A percentile compares a stretch with the other conserved stretches of the same genome.
Evolutionary conservation across 2,888 invertebrate species (phyloP).

Genomic region (Electrophaes corylata): DNA sequence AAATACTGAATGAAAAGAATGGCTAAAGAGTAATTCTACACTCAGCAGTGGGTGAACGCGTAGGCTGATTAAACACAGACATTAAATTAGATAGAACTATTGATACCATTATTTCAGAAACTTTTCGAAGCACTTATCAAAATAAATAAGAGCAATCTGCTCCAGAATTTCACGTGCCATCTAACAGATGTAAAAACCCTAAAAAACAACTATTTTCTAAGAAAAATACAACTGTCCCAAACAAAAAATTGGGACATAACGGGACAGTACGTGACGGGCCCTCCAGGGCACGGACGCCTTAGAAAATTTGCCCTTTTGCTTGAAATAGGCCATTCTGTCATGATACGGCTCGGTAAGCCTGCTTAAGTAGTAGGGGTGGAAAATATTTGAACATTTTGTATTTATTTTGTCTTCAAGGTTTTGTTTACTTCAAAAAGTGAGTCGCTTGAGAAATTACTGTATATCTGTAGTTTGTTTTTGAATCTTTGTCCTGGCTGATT

Average conservation of each 20-base stretch:
- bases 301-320: constrained; percentile 42
- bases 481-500: no score
- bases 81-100: no score
- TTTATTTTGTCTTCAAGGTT: constrained; percentile 32
- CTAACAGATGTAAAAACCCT: constrained; percentile 25
- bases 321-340: constrained; percentile 61
- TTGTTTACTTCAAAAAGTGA: constrained; percentile 29
- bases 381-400: constrained; percentile 36
- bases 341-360: constrained; percentile 52
- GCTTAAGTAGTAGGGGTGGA: constrained; percentile 39
- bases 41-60: no score
- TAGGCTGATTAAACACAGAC: background rate
- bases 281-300: constrained; percentile 47
- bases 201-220: constrained; percentile 34
- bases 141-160: constrained; percentile 12
- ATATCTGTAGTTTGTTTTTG: background rate
- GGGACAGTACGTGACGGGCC: constrained; percentile 63
- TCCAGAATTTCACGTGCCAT: constrained; percentile 24
- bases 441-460: constrained; percentile 9
- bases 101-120: background rate
- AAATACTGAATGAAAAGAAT: no score
- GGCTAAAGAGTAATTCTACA: no score
- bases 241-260: constrained; percentile 72
- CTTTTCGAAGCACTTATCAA: background rate
- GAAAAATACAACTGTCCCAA: constrained; percentile 53